Evolutionary conservation across 2,113 vertebrate species (phyloP).

Genomic region (Trematocara unimaculatum): DNA sequence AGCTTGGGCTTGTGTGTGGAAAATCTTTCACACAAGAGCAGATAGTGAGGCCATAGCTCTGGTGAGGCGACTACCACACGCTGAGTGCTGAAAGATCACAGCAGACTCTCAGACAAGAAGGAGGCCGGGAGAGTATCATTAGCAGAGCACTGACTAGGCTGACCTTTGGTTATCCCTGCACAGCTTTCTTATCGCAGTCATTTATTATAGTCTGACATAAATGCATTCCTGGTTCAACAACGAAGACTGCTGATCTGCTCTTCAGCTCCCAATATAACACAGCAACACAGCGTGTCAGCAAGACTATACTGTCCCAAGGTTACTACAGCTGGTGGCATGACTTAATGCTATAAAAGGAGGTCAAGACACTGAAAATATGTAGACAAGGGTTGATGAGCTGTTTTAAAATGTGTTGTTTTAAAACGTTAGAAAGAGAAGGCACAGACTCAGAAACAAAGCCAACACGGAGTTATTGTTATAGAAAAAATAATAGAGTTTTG

Average conservation of each 20-base stretch:
- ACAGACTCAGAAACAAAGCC: background rate
- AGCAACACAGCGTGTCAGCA: background rate
- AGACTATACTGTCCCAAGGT: background rate
- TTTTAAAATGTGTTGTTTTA: background rate
- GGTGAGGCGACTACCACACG: background rate
- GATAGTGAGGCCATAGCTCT: background rate
- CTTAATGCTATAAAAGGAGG: background rate
- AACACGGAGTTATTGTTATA: background rate
- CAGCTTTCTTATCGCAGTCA: constrained; percentile 14
- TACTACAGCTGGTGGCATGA: background rate
- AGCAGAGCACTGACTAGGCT: constrained; percentile 30
- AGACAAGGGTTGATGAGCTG: background rate
- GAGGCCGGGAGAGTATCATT: background rate
- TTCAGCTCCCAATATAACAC: background rate
- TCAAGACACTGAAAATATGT: background rate
- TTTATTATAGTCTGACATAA: background rate
- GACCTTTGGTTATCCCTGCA: constrained; percentile 27
- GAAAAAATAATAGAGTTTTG: background rate
- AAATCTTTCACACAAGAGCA: constrained; percentile 9
- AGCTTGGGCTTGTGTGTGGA: background rate
- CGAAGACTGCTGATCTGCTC: background rate
- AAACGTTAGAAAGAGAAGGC: accelerated
- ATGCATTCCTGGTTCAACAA: background rate
- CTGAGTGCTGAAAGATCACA: constrained; percentile 19
- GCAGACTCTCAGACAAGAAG: background rate